These are phyloP conservation scores for Hippocampus mohnikei DNA, from an alignment of 2,113 vertebrate genomes.

Conservation along the genomic window DNA sequence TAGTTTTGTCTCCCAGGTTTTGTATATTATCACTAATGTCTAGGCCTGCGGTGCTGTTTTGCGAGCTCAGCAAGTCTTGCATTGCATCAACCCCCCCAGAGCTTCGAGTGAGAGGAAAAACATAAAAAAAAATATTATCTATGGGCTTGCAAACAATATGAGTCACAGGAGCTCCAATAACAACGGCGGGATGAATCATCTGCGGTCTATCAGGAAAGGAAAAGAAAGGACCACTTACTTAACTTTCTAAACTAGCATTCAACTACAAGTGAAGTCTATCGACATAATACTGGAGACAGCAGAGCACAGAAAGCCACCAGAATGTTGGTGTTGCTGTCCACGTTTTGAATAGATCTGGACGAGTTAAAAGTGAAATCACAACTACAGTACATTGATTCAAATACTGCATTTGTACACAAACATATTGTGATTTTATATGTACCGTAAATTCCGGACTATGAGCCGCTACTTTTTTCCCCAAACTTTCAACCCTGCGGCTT, in stretches of 20 bases:
- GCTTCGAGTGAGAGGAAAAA: conserved; percentile 49
- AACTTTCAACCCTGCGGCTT: too few relatives aligned
- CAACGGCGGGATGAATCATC: conserved; percentile 40
- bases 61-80: conserved; percentile 64
- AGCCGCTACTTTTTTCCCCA: too few relatives aligned
- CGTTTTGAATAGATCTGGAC: not conserved
- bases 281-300: not conserved
- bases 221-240: conserved; percentile 13
- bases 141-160: conserved; percentile 57
- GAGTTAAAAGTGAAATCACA: not conserved
- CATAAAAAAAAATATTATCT: conserved; percentile 58
- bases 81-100: conserved; percentile 59
- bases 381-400: not conserved
- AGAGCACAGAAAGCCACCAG: not conserved
- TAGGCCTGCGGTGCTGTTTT: conserved; percentile 49
- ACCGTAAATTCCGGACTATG: too few relatives aligned
- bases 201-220: conserved; percentile 13
- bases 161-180: conserved; percentile 47
- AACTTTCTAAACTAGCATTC: conserved; percentile 26
- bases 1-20: conserved; percentile 61
- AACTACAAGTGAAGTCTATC: conserved; percentile 16
- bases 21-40: conserved; percentile 59
- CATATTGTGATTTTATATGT: too few relatives aligned
- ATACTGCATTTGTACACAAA: too few relatives aligned
- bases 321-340: not conserved